Evolutionary conservation across 2,113 vertebrate species (phyloP).

Genomic region (Pardalotus punctatus): DNA sequence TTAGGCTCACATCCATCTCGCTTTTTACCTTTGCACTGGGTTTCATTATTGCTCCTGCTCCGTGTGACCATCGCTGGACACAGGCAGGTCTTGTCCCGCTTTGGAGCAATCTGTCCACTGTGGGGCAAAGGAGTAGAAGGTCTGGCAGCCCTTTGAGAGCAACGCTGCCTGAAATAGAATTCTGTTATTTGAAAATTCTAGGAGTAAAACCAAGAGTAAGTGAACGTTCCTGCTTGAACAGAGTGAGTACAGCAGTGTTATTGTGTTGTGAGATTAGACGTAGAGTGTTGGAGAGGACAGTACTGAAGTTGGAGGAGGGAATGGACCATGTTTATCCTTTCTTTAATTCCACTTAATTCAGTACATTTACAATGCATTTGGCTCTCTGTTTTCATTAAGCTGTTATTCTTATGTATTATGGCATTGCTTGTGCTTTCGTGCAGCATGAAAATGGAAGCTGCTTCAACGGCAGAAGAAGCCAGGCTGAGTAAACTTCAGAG

Average conservation of each 20-base stretch:
- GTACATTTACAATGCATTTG: neutral
- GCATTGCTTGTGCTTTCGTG: neutral
- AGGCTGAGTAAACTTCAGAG: neutral
- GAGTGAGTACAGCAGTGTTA: neutral
- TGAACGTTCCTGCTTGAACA: neutral
- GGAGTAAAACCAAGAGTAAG: neutral
- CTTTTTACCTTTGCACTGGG: neutral
- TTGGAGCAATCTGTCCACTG: neutral
- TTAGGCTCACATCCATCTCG: neutral
- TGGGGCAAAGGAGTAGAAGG: neutral
- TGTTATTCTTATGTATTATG: neutral
- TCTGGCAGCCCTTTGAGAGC: neutral
- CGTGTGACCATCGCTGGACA: neutral
- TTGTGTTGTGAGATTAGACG: neutral
- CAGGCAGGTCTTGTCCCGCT: neutral
- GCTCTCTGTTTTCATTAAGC: neutral
- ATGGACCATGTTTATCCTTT: neutral
- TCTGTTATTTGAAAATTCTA: neutral
- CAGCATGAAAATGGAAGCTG: neutral
- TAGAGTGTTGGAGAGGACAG: neutral
- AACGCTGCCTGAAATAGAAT: neutral
- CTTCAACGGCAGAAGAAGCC: neutral
- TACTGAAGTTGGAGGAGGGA: neutral
- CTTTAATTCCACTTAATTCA: conserved; percentile 38
- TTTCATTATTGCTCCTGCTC: conserved; percentile 1